Evolutionary conservation across 2,888 invertebrate species (phyloP).

Genomic region (Eledone cirrhosa): DNA sequence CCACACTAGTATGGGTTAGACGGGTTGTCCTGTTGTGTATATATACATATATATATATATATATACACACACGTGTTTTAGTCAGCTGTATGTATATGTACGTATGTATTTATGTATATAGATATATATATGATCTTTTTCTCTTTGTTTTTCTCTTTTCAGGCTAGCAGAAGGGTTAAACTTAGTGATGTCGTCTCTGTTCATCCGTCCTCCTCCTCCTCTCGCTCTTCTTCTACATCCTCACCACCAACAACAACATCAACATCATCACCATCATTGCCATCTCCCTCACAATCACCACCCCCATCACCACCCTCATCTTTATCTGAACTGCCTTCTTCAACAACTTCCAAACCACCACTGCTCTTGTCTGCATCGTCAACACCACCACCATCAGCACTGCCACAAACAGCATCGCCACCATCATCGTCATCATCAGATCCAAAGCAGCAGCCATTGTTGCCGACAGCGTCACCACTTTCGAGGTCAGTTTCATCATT

Average conservation of each 20-base stretch:
- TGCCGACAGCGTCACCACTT: too few relatives aligned
- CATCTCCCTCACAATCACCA: background rate
- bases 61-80: background rate
- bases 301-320: background rate
- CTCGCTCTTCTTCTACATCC: background rate
- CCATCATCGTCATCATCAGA: too few relatives aligned
- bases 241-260: too few relatives aligned
- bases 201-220: background rate
- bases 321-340: background rate
- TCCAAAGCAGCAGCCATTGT: too few relatives aligned
- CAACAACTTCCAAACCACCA: background rate
- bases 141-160: background rate
- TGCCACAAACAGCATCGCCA: too few relatives aligned
- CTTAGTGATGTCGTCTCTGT: background rate
- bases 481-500: background rate
- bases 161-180: background rate
- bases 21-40: background rate
- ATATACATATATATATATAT: background rate
- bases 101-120: background rate
- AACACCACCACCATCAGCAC: too few relatives aligned
- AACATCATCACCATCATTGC: too few relatives aligned
- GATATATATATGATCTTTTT: background rate
- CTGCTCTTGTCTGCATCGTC: too few relatives aligned
- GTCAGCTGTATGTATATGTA: background rate
- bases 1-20: too few relatives aligned